Evolutionary conservation across 2,113 vertebrate species (phyloP).

Genomic region (Caloenas nicobarica): DNA sequence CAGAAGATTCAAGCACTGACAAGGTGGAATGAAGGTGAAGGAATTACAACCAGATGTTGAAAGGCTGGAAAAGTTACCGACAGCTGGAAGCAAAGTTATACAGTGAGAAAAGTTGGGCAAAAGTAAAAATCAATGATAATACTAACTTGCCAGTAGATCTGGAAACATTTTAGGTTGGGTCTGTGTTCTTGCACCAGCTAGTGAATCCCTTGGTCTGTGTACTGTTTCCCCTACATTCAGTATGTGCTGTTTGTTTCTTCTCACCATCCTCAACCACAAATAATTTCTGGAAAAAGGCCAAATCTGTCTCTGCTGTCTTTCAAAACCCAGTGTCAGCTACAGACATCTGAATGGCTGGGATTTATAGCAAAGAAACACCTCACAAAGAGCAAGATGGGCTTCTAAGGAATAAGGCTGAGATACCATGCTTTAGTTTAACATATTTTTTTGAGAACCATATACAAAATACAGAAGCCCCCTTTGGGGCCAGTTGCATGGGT

Average conservation of each 20-base stretch:
- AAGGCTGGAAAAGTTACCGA: background rate
- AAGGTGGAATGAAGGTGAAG: constrained; percentile 8
- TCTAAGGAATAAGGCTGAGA: background rate
- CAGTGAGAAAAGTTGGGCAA: background rate
- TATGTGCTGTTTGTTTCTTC: background rate
- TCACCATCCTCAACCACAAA: background rate
- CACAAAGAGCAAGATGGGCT: background rate
- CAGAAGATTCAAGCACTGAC: background rate
- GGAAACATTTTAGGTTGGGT: background rate
- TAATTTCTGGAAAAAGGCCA: background rate
- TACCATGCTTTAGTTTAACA: background rate
- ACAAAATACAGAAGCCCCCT: background rate
- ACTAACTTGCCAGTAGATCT: background rate
- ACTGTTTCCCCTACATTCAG: background rate
- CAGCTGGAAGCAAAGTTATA: background rate
- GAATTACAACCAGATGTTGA: background rate
- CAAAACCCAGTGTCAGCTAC: background rate
- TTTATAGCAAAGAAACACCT: background rate
- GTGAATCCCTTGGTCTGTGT: background rate
- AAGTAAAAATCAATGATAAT: background rate
- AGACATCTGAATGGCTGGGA: background rate
- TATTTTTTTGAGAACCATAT: background rate
- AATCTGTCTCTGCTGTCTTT: background rate
- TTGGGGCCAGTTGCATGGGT: background rate
- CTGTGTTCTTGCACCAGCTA: background rate